These are phyloP conservation scores for Rhizoglyphus robini DNA, from an alignment of 1,140 invertebrate species.

Conservation along the genomic window DNA sequence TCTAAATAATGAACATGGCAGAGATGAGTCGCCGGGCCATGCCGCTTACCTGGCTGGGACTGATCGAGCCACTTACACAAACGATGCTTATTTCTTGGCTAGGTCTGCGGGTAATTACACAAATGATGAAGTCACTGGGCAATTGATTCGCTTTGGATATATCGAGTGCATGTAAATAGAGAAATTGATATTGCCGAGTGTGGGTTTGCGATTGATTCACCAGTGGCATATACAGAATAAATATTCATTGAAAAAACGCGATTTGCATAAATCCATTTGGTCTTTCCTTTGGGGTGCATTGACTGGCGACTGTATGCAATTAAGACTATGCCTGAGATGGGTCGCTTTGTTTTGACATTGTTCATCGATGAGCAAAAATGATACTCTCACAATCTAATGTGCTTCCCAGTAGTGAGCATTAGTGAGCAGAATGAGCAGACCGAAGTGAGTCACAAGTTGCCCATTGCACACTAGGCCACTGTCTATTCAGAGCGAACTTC, in stretches of 20 bases:
- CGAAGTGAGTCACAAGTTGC: no score
- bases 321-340: background rate
- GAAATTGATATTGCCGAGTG: background rate
- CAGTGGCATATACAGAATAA: background rate
- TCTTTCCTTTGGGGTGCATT: no score
- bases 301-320: conserved; percentile 2
- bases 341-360: background rate
- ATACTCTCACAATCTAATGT: no score
- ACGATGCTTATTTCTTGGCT: background rate
- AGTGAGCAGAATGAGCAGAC: no score
- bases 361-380: background rate
- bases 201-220: background rate
- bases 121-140: no score
- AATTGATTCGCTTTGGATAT: background rate
- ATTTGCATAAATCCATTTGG: conserved; percentile 10
- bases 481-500: no score
- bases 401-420: no score
- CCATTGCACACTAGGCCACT: no score
- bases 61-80: no score
- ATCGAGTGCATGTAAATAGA: background rate
- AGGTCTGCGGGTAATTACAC: background rate
- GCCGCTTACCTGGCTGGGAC: background rate
- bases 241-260: background rate
- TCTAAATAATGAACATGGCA: background rate
- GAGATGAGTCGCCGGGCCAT: background rate